Percentiles rank a stretch among this genome's conserved stretches.
phyloP scores from a whole-genome alignment of 2,113 vertebrate species.

The Crotalus helleri region DNA sequence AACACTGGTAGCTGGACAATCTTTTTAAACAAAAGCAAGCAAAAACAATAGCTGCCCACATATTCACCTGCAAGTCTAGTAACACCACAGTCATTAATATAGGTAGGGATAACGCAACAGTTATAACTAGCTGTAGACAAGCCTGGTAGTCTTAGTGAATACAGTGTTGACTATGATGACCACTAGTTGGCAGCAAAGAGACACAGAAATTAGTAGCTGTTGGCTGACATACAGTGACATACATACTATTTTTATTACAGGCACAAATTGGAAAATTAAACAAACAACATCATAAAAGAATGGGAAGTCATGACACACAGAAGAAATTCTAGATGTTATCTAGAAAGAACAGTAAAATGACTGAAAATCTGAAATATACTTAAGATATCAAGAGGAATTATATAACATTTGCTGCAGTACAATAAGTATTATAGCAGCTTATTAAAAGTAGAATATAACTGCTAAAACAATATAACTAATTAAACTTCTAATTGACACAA shows the following conservation, averaged over 20 bases:
- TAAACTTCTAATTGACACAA: background rate
- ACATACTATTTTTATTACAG: background rate
- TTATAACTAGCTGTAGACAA: background rate
- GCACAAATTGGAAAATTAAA: background rate
- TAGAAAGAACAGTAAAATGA: background rate
- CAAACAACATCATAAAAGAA: background rate
- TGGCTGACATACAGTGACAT: background rate
- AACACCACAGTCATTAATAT: background rate
- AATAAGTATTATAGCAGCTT: background rate
- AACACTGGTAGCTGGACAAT: background rate
- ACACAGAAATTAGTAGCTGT: background rate
- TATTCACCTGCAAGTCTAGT: background rate
- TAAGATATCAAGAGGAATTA: background rate
- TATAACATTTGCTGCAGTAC: background rate
- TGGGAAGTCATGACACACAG: background rate
- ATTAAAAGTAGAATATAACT: background rate
- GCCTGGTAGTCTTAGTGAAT: background rate
- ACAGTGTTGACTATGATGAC: background rate
- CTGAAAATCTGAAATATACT: background rate
- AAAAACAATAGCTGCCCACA: background rate
- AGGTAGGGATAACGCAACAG: background rate
- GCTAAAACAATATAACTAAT: background rate
- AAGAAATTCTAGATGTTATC: background rate
- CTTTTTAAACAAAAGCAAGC: background rate
- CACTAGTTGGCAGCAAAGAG: background rate